These are phyloP conservation scores for Drosophila planitibia DNA, from an alignment of 2,888 invertebrate genomes.

Conservation along the genomic window DNA sequence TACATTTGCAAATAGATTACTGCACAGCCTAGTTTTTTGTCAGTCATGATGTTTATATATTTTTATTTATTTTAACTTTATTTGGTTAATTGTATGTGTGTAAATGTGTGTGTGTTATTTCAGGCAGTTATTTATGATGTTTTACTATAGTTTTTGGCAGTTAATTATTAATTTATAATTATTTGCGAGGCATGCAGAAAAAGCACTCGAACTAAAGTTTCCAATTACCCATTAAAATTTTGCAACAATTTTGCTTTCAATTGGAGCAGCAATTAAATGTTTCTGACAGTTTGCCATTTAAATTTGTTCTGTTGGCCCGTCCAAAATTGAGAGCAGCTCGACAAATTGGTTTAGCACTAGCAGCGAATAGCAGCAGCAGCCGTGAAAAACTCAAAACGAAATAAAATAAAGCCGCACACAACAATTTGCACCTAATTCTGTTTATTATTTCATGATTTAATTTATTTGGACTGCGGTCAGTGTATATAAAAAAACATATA, in stretches of 20 bases:
- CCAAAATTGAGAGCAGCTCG: slow-evolving; percentile 22
- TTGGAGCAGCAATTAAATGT: slow-evolving; percentile 56
- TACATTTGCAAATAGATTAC: slow-evolving; percentile 46
- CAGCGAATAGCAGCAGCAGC: background rate
- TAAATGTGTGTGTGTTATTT: background rate
- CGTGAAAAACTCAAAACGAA: slow-evolving; percentile 33
- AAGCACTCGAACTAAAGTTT: slow-evolving; percentile 39
- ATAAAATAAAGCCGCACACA: slow-evolving; percentile 56
- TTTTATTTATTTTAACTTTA: slow-evolving; percentile 25
- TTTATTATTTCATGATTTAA: slow-evolving; percentile 81
- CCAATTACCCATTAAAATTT: slow-evolving; percentile 35
- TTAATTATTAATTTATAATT: slow-evolving; percentile 77
- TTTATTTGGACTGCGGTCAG: slow-evolving; percentile 75
- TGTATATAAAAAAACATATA: slow-evolving; percentile 27
- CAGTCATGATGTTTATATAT: slow-evolving; percentile 25
- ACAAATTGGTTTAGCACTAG: slow-evolving; percentile 48
- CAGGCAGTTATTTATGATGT: slow-evolving; percentile 47
- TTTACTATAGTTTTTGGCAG: slow-evolving; percentile 59
- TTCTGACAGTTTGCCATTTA: slow-evolving; percentile 63
- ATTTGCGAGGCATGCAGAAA: slow-evolving; percentile 36
- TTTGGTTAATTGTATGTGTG: slow-evolving; percentile 32
- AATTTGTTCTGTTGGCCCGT: slow-evolving; percentile 29
- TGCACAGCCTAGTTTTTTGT: slow-evolving; percentile 50
- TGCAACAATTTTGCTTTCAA: slow-evolving; percentile 48
- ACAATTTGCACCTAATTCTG: slow-evolving; percentile 80